phyloP scores from a whole-genome alignment of 2,888 invertebrate species.

The Drosophila neonasuta region DNA sequence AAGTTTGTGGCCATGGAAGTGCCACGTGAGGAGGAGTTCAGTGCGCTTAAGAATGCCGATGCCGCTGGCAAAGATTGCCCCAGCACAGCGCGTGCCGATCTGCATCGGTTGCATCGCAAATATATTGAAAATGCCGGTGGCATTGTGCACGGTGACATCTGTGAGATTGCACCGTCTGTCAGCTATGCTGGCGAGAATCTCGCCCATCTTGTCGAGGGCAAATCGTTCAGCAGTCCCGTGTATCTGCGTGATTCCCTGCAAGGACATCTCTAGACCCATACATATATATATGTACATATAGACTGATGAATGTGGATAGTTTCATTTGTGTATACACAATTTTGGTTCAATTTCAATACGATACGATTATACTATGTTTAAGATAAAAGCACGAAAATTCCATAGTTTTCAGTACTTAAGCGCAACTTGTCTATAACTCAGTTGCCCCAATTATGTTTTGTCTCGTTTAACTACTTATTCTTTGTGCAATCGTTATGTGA shows the following conservation, averaged over 20 bases:
- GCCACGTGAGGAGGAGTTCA: slow-evolving; percentile 95
- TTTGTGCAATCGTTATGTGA: slow-evolving; percentile 64
- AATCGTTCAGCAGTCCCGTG: slow-evolving; percentile 87
- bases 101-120: slow-evolving; percentile 89
- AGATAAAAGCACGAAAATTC: slow-evolving; percentile 32
- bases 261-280: slow-evolving; percentile 72
- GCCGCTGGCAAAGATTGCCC: slow-evolving; percentile 94
- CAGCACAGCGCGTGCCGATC: slow-evolving; percentile 90
- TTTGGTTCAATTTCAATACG: slow-evolving; percentile 24
- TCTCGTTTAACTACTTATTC: slow-evolving; percentile 33
- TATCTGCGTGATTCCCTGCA: slow-evolving; percentile 83
- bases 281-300: slow-evolving; percentile 43
- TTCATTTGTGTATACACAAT: slow-evolving; percentile 25
- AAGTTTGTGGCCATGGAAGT: slow-evolving; percentile 97
- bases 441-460: slow-evolving; percentile 34
- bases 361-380: background rate
- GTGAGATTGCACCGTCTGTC: slow-evolving; percentile 95
- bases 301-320: slow-evolving; percentile 54
- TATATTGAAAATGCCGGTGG: slow-evolving; percentile 93
- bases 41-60: slow-evolving; percentile 97
- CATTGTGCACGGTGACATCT: slow-evolving; percentile 85
- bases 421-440: slow-evolving; percentile 13
- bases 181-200: slow-evolving; percentile 96
- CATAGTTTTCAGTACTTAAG: slow-evolving; percentile 53
- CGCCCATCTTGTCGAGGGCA: slow-evolving; percentile 85